Evolutionary conservation across 1,140 invertebrate species (phyloP).

Genomic region (Tetranychus cinnabarinus): DNA sequence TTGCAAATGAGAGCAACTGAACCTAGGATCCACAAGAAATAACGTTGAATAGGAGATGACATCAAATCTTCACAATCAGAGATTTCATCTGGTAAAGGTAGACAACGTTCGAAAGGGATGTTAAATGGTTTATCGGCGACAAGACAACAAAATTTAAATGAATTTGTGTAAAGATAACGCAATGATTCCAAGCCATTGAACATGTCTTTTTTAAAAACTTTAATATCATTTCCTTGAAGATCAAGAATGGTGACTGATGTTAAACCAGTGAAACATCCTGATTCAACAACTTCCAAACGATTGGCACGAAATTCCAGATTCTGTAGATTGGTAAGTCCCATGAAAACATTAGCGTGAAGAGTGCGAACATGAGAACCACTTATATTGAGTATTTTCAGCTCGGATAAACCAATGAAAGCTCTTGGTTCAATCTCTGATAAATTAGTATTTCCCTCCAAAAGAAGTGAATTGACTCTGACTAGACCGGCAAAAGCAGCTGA

Average conservation of each 20-base stretch:
- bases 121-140: constrained; percentile 8
- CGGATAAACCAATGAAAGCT: constrained; percentile 12
- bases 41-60: constrained; percentile 22
- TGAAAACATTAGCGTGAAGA: constrained; percentile 2
- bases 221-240: constrained; percentile 14
- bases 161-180: constrained; percentile 20
- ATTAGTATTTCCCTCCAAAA: constrained; percentile 12
- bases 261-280: constrained; percentile 18
- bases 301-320: constrained; percentile 15
- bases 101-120: constrained; percentile 17
- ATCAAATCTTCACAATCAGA: constrained; percentile 27
- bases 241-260: constrained; percentile 7
- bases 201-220: constrained; percentile 15
- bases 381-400: constrained; percentile 7
- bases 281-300: constrained; percentile 16
- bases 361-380: neutral
- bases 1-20: constrained; percentile 23
- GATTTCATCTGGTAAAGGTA: constrained; percentile 23
- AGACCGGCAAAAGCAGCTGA: constrained; percentile 14
- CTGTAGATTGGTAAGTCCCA: constrained; percentile 6
- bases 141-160: constrained; percentile 24
- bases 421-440: constrained; percentile 10
- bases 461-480: constrained; percentile 8
- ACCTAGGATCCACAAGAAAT: constrained; percentile 25
- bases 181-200: constrained; percentile 18